A percentile compares a stretch with the other conserved stretches of the same genome.
Evolutionary conservation across 2,888 invertebrate species (phyloP).

Genomic region (Drosophila maculinotata): DNA sequence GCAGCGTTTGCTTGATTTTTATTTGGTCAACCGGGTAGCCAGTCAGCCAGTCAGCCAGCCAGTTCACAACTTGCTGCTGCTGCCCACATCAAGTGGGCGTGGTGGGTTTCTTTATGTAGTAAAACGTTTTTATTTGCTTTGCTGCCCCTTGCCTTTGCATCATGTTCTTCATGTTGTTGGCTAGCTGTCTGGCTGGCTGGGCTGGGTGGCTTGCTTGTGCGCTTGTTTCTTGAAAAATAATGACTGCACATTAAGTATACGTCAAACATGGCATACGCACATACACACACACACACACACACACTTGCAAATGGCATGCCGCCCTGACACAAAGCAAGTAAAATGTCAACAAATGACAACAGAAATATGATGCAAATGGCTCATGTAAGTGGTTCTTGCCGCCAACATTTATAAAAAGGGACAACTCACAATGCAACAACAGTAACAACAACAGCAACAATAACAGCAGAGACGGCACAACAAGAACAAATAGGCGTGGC

Average conservation of each 20-base stretch:
- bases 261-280: slow-evolving; percentile 56
- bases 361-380: slow-evolving; percentile 83
- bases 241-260: slow-evolving; percentile 79
- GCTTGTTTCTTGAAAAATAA: slow-evolving; percentile 78
- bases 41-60: slow-evolving; percentile 23
- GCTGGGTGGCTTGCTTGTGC: slow-evolving; percentile 48
- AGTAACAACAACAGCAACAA: too few relatives aligned
- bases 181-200: slow-evolving; percentile 15
- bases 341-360: slow-evolving; percentile 82
- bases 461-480: slow-evolving; percentile 8
- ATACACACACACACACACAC: slow-evolving; percentile 26
- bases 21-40: slow-evolving; percentile 34
- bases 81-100: slow-evolving; percentile 41
- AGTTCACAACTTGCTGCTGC: slow-evolving; percentile 24
- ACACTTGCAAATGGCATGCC: slow-evolving; percentile 22
- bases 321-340: slow-evolving; percentile 63
- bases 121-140: slow-evolving; percentile 60
- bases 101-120: slow-evolving; percentile 33
- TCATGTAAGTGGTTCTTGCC: slow-evolving; percentile 82
- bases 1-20: slow-evolving; percentile 45
- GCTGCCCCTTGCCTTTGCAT: slow-evolving; percentile 58
- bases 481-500: slow-evolving; percentile 15
- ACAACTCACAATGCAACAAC: slow-evolving; percentile 68
- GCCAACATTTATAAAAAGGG: slow-evolving; percentile 67
- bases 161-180: slow-evolving; percentile 42